Base-by-base conservation (phyloP, 2,888 invertebrate genomes). In the Pyralis farinalis region DNA sequence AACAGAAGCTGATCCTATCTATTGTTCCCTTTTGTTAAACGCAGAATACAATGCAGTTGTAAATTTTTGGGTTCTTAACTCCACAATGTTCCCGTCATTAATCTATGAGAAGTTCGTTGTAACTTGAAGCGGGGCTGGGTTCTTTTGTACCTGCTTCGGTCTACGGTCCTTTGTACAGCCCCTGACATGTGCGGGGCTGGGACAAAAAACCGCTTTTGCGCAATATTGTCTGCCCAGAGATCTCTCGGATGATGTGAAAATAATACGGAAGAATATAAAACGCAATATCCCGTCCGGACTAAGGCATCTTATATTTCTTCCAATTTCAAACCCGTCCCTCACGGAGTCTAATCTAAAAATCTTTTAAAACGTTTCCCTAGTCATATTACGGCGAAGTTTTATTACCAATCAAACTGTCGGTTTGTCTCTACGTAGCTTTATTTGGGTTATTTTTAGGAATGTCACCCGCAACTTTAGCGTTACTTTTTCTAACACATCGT, bases 1-100 rank as follows among this genome's bases (percentile, higher is more conserved):
- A 85, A 79, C 87, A 84, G 87, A 71, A 87, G 87, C 84, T 66
- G 83, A 82, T 85, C 75, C 72, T 69, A 74, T 82, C 85, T 79
- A 70, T 86, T 87, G 82, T 85, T 66, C 66, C 55, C 81, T 71
- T 75, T 88, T 86, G 83, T 86, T 76, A 51, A 46, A 53, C 51
- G 55, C 53, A 46, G 53, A 66, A 64, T 50, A 87, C 87, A 88
- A 88, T 84, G 78, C 79, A 84, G 84, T 87, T 87, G 87, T 87
- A 85, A 87, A 84, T 86, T 85, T 85, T 86, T 84, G 82, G 84
- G 84, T 78, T 84, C 84, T 86, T 81, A 84, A 84, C 83, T 85
- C 79, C 75, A 79, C 82, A 81, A 83, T 80, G 77, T 82, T 84
- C 82, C 76, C 82, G 81, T 74, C 85, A 81, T 85, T 83, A 85